Percentiles rank a stretch among this genome's conserved stretches.
Conservation (phyloP, 1,140 invertebrate genomes). For the Sweltsa coloradensis region DNA sequence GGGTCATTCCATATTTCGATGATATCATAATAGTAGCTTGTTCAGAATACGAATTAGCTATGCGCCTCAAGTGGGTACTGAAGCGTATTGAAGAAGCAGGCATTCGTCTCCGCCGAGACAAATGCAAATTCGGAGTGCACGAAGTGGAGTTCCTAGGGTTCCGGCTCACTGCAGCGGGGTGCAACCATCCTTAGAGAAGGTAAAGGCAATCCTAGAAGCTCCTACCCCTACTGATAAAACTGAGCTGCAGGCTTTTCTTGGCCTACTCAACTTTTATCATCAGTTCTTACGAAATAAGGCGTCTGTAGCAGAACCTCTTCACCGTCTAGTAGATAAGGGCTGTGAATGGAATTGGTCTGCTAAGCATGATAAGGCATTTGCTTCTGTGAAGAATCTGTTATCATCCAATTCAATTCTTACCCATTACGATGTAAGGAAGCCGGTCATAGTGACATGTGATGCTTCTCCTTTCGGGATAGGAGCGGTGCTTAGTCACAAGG, state of each 20-base stretch:
- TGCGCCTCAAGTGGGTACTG: neutral
- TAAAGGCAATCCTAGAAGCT: slow-evolving; percentile 19
- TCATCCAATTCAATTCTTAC: neutral
- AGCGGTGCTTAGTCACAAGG: slow-evolving; percentile 24
- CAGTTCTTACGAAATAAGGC: slow-evolving; percentile 17
- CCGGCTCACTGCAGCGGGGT: slow-evolving; percentile 22
- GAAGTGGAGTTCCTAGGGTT: slow-evolving; percentile 26
- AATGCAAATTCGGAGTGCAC: slow-evolving; percentile 17
- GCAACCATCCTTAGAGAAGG: slow-evolving; percentile 21
- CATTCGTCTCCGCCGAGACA: slow-evolving; percentile 6
- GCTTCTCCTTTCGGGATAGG: slow-evolving; percentile 26
- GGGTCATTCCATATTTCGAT: slow-evolving; percentile 24
- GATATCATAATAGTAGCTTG: slow-evolving; percentile 21
- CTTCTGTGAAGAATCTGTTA: neutral
- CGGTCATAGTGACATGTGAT: slow-evolving; percentile 25
- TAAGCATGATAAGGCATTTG: neutral
- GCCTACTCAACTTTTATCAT: slow-evolving; percentile 21
- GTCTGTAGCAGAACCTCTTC: slow-evolving; percentile 7
- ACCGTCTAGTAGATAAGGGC: slow-evolving; percentile 11
- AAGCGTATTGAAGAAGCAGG: neutral
- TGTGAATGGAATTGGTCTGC: slow-evolving; percentile 1
- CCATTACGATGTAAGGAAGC: neutral
- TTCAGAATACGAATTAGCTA: slow-evolving; percentile 15
- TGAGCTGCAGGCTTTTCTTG: slow-evolving; percentile 20
- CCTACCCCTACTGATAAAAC: slow-evolving; percentile 19